Base-by-base conservation (phyloP, 2,888 invertebrate genomes). In the Aphidius colemani region DNA sequence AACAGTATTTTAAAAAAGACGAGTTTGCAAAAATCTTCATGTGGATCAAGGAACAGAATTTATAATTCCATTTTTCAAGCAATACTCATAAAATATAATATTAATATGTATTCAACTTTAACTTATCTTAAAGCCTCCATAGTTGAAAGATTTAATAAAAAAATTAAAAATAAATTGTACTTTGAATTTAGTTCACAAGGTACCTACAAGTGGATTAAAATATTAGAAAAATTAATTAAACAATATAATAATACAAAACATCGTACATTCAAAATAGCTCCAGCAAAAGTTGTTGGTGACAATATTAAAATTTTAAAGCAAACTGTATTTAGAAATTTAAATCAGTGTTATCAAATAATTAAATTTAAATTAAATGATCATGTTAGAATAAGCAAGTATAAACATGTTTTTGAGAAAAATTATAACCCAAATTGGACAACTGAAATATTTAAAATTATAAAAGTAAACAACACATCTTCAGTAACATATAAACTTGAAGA, bases 371-470 rank as follows among this genome's bases (percentile, higher is more conserved):
- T 74, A 55, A 75, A 72, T 7, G 75, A 79, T 66, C 61, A 70
- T 51, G 79, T 80, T 6, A 66, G 78, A 6, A 73, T 81, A 39
- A 73, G 71, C 55, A 78, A 77, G 66, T 63, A 67, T 11, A 78
- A 77, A 69, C 65, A 66, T 13, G 46, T 74, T 7, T 79, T 79
- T 65, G 72, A 72, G 10, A 79, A 80, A 70, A 76, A 76, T 7
- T 81, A 77, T 55, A 74, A 73, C 7, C 75, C 77, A 0, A 77
- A 76, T 63, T 81, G 77, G 78, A 67, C 75, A 2, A 75, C 75
- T 0, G 80, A 80, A 66, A 65, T 81, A 58, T 82, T 80, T 64
- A 74, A 66, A 63, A 70, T 80, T 40, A 49, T 10, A 7, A 70
- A 74, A 70, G 69, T 78, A 6, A 61, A 74, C 30, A 68, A 69